These are phyloP conservation scores for Leptopilina drosophilae DNA, from an alignment of 2,888 invertebrate genomes.

Conservation along the genomic window DNA sequence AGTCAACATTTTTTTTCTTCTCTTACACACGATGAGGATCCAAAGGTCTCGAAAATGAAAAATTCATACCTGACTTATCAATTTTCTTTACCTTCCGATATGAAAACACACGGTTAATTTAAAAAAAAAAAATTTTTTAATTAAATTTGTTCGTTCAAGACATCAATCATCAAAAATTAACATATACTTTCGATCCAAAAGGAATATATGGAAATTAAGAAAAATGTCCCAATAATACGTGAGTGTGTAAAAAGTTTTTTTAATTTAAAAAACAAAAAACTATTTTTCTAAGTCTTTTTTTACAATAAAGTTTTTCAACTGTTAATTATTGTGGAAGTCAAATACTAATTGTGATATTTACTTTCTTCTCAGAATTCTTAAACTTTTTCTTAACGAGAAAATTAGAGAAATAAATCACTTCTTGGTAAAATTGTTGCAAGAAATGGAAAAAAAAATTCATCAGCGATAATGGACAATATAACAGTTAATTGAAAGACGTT, in stretches of 20 bases:
- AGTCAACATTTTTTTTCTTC: conserved; percentile 6
- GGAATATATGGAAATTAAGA: no score
- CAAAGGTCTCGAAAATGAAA: conserved; percentile 3
- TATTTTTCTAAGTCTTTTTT: no score
- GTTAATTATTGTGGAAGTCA: no score
- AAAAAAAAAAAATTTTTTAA: background rate
- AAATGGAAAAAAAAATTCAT: background rate
- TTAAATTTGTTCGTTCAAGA: background rate
- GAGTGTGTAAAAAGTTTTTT: no score
- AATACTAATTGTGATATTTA: no score
- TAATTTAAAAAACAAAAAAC: no score
- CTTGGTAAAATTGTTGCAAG: background rate
- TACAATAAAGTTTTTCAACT: no score
- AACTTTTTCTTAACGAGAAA: no score
- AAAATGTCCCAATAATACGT: no score
- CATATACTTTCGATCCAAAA: background rate
- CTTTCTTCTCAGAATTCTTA: no score
- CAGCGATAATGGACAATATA: conserved; percentile 6
- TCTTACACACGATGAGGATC: background rate
- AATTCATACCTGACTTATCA: background rate
- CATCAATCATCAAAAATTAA: background rate
- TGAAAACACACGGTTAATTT: background rate
- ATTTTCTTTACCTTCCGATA: conserved; percentile 2
- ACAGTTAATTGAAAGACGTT: conserved; percentile 15
- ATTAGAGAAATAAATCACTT: no score